Base-by-base conservation (phyloP, 1,140 invertebrate genomes). In the Dufourea novaeangliae region DNA sequence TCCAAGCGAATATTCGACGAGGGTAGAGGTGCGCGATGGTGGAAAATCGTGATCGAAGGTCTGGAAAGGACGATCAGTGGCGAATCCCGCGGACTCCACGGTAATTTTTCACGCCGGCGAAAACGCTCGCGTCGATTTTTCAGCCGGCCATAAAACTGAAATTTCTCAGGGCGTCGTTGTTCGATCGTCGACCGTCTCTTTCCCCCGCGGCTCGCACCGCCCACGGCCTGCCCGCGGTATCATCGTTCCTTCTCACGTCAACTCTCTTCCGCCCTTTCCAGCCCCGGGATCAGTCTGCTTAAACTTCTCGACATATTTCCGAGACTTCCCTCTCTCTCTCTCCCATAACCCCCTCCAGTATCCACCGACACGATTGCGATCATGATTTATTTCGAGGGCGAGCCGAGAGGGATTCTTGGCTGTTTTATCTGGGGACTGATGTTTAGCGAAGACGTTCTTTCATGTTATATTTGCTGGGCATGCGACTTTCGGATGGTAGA, bases 51-150 rank as follows among this genome's bases (percentile, higher is more conserved):
- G 61, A 68, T 71, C 46, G 52, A 66, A 37, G 56, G 68, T 59
- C 66, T 50, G 50, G 34, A 46, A 27, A 25, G 74, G 63, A 73
- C 73, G 73, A 79, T 75, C 83, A 70, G 46, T 56, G 69, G 11
- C 41, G 72, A 72, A 79, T 83, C 64, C 69, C 76, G 32, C 70
- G 46, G 80, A 79, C 72, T 88, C 83, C 81, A 71, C 64, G 85
- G 84, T 84, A 84, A 90, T 90, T 90, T 89, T 89, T 89, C 89
- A 89, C 80, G 73, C 61, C 67, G 79, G 67, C 69, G 67, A 17
- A 61, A 86, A 80, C 85, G 80, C 82, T 80, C 67, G 69, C 78
- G 83, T 80, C 83, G 79, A 89, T 90, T 88, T 89, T 88, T 90
- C 84, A 87, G 84, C 59, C 76, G 74, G 79, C 83, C 83, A 86